Percentiles rank a stretch among this genome's conserved stretches.
phyloP scores from a whole-genome alignment of 1,140 invertebrate genomes.

The Himalopsyche phryganea region DNA sequence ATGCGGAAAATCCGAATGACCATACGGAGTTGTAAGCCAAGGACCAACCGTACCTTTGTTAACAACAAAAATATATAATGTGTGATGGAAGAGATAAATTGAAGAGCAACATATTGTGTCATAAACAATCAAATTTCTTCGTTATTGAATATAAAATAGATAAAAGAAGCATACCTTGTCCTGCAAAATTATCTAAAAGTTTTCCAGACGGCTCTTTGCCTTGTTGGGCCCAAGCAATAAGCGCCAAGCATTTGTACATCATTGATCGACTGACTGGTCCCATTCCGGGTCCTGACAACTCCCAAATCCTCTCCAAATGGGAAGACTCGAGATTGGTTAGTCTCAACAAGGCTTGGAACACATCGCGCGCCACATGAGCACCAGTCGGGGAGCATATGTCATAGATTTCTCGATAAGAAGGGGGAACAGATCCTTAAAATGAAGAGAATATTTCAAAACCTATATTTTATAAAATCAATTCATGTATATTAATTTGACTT shows the following conservation, averaged over 20 bases:
- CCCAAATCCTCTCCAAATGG: constrained; percentile 64
- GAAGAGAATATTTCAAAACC: too few species aligned
- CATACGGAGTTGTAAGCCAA: too few species aligned
- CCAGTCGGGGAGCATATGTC: constrained; percentile 30
- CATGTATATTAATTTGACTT: too few species aligned
- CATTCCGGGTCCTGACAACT: constrained; percentile 58
- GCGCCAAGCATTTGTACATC: constrained; percentile 65
- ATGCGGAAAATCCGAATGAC: too few species aligned
- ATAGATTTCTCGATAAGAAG: constrained; percentile 31
- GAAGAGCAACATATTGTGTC: too few species aligned
- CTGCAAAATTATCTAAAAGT: constrained; percentile 62
- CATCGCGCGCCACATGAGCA: constrained; percentile 16
- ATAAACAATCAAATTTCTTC: too few species aligned
- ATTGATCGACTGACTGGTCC: constrained; percentile 57
- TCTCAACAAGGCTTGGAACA: constrained; percentile 53
- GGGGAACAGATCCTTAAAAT: constrained; percentile 30
- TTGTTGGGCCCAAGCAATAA: constrained; percentile 67
- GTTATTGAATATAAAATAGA: too few species aligned
- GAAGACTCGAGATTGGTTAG: constrained; percentile 59
- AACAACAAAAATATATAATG: too few species aligned
- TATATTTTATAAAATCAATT: too few species aligned
- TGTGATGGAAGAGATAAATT: too few species aligned
- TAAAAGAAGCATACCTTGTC: constrained; percentile 54
- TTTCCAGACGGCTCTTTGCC: constrained; percentile 65
- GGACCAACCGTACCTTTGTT: too few species aligned